Conservation (phyloP, 2,113 vertebrate species). For the Coptodon bakossiorum region DNA sequence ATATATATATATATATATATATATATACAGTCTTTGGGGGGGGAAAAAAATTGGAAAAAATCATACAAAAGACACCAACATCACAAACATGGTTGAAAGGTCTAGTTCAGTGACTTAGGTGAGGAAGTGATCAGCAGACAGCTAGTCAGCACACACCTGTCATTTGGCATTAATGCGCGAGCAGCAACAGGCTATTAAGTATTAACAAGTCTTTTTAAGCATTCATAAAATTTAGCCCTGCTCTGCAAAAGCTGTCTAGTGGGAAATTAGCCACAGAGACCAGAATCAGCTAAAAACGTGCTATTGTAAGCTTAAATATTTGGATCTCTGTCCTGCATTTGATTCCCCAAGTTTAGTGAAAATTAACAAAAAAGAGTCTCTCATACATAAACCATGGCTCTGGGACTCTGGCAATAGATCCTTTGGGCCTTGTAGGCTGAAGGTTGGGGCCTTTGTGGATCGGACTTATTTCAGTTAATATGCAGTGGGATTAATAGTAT, state of each 20-base stretch:
- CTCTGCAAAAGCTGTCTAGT: not conserved
- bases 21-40: too few species aligned
- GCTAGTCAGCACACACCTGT: not conserved
- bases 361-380: not conserved
- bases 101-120: not conserved
- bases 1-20: too few species aligned
- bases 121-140: not conserved
- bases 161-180: fast-evolving
- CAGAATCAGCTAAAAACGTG: not conserved
- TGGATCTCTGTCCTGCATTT: not conserved
- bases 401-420: not conserved
- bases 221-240: not conserved
- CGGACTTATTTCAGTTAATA: not conserved
- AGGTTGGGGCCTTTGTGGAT: not conserved
- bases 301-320: not conserved
- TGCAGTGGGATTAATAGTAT: not conserved
- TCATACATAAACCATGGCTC: not conserved
- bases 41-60: not conserved
- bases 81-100: not conserved
- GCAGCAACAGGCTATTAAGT: not conserved
- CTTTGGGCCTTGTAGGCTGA: not conserved
- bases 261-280: not conserved
- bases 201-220: not conserved
- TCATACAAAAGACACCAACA: not conserved
- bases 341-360: not conserved